A percentile compares a stretch with the other conserved stretches of the same genome.
Conservation (phyloP, 2,113 vertebrate genomes). For the Neomonachus schauinslandi region DNA sequence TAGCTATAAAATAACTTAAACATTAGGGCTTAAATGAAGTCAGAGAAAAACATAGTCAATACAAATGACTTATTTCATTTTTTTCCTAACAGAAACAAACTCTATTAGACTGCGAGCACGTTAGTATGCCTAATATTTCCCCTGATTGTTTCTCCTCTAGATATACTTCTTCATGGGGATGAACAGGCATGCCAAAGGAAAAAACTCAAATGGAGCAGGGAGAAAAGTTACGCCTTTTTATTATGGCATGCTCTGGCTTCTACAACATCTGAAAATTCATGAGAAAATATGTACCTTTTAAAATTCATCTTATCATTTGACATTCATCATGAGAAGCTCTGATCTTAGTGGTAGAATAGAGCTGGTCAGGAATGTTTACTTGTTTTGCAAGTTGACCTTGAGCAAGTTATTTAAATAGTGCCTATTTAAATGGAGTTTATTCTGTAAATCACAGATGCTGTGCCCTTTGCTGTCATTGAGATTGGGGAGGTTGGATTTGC, state of each 20-base stretch:
- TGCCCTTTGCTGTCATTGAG: constrained; percentile 41
- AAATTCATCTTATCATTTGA: constrained; percentile 67
- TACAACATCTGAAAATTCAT: constrained; percentile 66
- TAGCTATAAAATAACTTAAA: constrained; percentile 65
- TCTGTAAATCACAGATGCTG: constrained; percentile 38
- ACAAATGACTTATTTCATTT: constrained; percentile 70
- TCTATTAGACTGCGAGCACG: constrained; percentile 63
- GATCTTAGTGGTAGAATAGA: constrained; percentile 37
- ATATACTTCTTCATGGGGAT: constrained; percentile 45
- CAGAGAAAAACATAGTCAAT: constrained; percentile 65
- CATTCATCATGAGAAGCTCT: constrained; percentile 53
- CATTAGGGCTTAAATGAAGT: constrained; percentile 63
- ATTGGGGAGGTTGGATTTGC: constrained; percentile 27
- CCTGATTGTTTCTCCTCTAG: constrained; percentile 63
- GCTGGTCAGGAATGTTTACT: constrained; percentile 42
- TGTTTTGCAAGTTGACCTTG: constrained; percentile 65
- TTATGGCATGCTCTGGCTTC: constrained; percentile 29
- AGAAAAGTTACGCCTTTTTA: constrained; percentile 39
- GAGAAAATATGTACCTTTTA: constrained; percentile 61
- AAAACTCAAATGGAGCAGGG: constrained; percentile 13
- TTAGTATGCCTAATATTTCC: constrained; percentile 62
- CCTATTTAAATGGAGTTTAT: constrained; percentile 52
- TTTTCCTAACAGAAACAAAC: constrained; percentile 62
- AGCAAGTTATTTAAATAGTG: constrained; percentile 70
- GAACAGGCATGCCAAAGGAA: constrained; percentile 42